Percentiles rank a stretch among this genome's conserved stretches.
phyloP scores from a whole-genome alignment of 2,113 vertebrate genomes.

The Neotragus pygmaeus region DNA sequence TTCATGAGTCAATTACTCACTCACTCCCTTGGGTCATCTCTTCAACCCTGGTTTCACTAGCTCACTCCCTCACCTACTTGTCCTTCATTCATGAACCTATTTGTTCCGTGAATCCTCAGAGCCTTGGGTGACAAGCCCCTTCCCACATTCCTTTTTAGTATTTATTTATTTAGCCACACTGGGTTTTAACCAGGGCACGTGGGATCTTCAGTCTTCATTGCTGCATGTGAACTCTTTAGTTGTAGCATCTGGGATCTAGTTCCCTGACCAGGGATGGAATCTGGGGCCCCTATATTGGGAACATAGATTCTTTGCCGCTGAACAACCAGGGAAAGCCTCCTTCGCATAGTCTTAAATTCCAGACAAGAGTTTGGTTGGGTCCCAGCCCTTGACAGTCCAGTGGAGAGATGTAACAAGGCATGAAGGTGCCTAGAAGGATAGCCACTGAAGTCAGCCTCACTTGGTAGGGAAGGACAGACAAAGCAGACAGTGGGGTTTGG shows the following conservation, averaged over 20 bases:
- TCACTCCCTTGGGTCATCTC: no score
- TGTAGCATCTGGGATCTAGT: background rate
- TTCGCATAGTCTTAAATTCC: background rate
- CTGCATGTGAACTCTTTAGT: background rate
- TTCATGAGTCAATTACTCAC: background rate
- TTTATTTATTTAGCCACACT: background rate
- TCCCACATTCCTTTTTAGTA: background rate
- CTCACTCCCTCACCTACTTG: background rate
- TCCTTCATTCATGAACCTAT: background rate
- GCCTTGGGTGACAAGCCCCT: background rate
- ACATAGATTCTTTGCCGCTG: background rate
- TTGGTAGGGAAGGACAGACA: accelerated
- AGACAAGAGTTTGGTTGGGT: background rate
- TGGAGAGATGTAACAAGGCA: no score
- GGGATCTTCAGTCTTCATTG: background rate
- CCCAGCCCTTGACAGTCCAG: background rate
- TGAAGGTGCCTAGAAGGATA: background rate
- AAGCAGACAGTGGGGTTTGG: background rate
- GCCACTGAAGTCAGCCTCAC: background rate
- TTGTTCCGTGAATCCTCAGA: background rate
- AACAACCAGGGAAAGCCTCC: background rate
- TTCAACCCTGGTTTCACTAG: no score
- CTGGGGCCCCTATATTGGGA: background rate
- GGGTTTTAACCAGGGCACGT: background rate
- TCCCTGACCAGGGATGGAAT: background rate